Conservation (phyloP, 2,797 vertebrate species). For the Rhinatrema bivittatum region DNA sequence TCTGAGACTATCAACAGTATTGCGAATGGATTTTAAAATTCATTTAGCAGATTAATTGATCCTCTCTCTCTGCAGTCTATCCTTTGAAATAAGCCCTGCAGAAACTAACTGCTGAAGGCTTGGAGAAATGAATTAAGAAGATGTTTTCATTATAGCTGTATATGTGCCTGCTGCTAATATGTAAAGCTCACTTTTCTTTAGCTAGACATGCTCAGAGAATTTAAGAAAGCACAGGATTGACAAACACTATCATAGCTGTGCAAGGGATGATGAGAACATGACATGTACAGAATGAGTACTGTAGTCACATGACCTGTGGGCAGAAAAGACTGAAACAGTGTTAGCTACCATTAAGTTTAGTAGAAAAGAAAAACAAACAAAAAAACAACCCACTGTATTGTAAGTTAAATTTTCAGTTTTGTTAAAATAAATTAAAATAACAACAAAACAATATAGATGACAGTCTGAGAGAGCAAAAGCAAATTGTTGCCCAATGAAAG, state of each 20-base stretch:
- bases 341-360: neutral
- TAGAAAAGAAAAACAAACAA: too few species aligned
- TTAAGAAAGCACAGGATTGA: constrained; percentile 21
- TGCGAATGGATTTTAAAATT: constrained; percentile 54
- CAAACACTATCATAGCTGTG: constrained; percentile 32
- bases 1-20: constrained; percentile 44
- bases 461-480: too few species aligned
- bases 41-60: constrained; percentile 57
- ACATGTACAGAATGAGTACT: constrained; percentile 23
- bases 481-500: too few species aligned
- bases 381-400: too few species aligned
- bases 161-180: constrained; percentile 20
- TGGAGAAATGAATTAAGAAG: constrained; percentile 13
- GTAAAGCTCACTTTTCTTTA: constrained; percentile 22
- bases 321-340: too few species aligned
- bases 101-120: constrained; percentile 29
- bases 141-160: constrained; percentile 17
- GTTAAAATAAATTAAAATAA: too few species aligned
- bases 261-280: constrained; percentile 22
- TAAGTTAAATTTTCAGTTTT: too few species aligned
- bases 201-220: constrained; percentile 12
- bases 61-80: constrained; percentile 36
- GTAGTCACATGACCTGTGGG: too few species aligned
- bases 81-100: constrained; percentile 55
- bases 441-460: too few species aligned